These are phyloP conservation scores for Microdon myrmicae DNA, from an alignment of 2,888 invertebrate genomes.

Conservation along the genomic window DNA sequence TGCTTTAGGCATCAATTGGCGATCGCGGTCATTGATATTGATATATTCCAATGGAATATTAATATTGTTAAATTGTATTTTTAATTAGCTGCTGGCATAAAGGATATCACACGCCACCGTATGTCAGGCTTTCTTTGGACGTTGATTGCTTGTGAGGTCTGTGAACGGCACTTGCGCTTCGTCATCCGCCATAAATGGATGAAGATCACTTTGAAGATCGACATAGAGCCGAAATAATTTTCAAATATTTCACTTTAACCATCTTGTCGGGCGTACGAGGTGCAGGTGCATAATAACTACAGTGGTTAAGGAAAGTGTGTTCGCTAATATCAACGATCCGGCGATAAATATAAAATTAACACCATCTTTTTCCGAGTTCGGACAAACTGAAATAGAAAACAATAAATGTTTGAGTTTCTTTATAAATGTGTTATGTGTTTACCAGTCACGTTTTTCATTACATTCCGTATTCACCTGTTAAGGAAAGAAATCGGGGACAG, in stretches of 20 bases:
- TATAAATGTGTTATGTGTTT: too few relatives aligned
- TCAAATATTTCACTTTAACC: constrained; percentile 39
- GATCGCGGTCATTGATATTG: constrained; percentile 52
- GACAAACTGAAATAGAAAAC: too few relatives aligned
- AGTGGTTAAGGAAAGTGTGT: too few relatives aligned
- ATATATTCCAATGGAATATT: constrained; percentile 53
- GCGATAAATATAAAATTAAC: too few relatives aligned
- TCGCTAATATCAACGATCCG: too few relatives aligned
- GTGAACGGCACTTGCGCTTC: constrained; percentile 4
- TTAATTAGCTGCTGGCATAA: constrained; percentile 51
- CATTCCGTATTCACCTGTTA: too few relatives aligned
- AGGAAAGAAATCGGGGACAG: too few relatives aligned
- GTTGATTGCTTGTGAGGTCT: constrained; percentile 7
- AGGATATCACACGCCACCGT: constrained; percentile 42
- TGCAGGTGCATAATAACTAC: too few relatives aligned
- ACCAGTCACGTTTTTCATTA: too few relatives aligned
- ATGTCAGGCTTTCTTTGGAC: constrained; percentile 6
- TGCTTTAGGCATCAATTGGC: constrained; percentile 16
- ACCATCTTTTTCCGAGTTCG: too few relatives aligned
- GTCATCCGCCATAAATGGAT: constrained; percentile 36
- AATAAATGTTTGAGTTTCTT: too few relatives aligned
- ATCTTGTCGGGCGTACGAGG: too few relatives aligned
- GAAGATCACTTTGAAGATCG: constrained; percentile 43
- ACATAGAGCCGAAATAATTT: constrained; percentile 40
- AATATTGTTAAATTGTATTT: constrained; percentile 54